Base-by-base conservation (phyloP, 2,113 vertebrate species). In the Lonchura striata region DNA sequence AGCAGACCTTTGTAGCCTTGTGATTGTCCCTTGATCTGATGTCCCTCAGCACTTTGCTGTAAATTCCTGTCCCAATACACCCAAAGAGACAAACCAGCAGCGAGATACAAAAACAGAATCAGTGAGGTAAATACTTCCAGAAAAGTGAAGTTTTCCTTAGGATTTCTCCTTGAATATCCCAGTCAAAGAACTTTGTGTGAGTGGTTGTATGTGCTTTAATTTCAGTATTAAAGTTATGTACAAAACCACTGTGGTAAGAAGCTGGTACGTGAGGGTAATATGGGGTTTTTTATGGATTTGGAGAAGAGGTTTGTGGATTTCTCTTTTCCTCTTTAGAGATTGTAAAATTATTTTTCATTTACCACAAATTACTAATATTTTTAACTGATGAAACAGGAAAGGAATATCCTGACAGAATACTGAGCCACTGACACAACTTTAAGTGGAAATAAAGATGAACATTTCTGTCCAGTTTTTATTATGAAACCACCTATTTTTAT, bases 361-460 rank as follows among this genome's bases (percentile, higher is more conserved):
- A 49, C 19, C 15, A 28, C 6, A 2, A 47, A 75, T 64, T 85
- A 46, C 31, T 50, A 77, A 41, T 79, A 12, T 69, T 52, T 80
- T 31, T 64, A 76, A 35, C 64, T 59, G 2, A 10, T 70, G 77
- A 72, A 56, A 2, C 10, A 22, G 75, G 82, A 85, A 61, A 31
- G 52, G 74, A 88, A 81, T 92, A 65, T 84, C 17, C 17, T 41
- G 23, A 66, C 59, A 41, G 76, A 94, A 53, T 94, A 78, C 56
- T 69, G 31, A 94, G 86, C 50, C 49, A 18, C 52, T 72, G 23
- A 42, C 64, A 39, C 35, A 89, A 56, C 91, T 96, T 93, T 78
- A 92, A 39, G 49, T 82, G 56, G 31, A 89, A 92, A 80, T 94
- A 85, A 94, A 91, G 82, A 52, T 79, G 56, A 37, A 28, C 33